phyloP scores from a whole-genome alignment of 1,140 invertebrate species.

The Diploscapter pachys region DNA sequence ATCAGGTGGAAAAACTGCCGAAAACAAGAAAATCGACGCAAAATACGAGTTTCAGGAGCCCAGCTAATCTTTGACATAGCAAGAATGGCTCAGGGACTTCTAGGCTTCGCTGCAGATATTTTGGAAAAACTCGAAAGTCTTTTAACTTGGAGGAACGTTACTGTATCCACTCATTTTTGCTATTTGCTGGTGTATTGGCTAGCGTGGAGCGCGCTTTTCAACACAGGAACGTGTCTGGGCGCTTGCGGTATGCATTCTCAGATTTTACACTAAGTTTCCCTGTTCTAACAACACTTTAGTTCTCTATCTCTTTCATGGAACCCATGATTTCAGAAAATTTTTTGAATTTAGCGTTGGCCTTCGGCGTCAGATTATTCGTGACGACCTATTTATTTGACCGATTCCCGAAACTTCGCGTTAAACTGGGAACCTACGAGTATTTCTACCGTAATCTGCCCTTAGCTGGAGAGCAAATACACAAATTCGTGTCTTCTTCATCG shows the following conservation, averaged over 20 bases:
- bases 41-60: slow-evolving; percentile 39
- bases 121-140: slow-evolving; percentile 46
- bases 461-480: neutral
- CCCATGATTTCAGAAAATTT: no score
- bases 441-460: slow-evolving; percentile 49
- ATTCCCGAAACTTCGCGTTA: slow-evolving; percentile 41
- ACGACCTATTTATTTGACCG: slow-evolving; percentile 51
- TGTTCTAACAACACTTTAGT: neutral
- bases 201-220: slow-evolving; percentile 20
- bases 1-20: no score
- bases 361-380: slow-evolving; percentile 47
- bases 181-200: slow-evolving; percentile 40
- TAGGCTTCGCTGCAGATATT: slow-evolving; percentile 44
- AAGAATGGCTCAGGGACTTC: slow-evolving; percentile 38
- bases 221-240: slow-evolving; percentile 27
- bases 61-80: slow-evolving; percentile 53
- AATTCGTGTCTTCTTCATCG: neutral
- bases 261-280: neutral
- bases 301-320: neutral
- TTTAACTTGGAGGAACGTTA: slow-evolving; percentile 42
- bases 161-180: slow-evolving; percentile 15
- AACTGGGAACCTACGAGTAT: slow-evolving; percentile 48
- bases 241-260: slow-evolving; percentile 1
- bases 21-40: no score
- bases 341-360: slow-evolving; percentile 28